A percentile compares a stretch with the other conserved stretches of the same genome.
Evolutionary conservation across 1,140 invertebrate genomes (phyloP).

Genomic region (Matsumurasca onukii): DNA sequence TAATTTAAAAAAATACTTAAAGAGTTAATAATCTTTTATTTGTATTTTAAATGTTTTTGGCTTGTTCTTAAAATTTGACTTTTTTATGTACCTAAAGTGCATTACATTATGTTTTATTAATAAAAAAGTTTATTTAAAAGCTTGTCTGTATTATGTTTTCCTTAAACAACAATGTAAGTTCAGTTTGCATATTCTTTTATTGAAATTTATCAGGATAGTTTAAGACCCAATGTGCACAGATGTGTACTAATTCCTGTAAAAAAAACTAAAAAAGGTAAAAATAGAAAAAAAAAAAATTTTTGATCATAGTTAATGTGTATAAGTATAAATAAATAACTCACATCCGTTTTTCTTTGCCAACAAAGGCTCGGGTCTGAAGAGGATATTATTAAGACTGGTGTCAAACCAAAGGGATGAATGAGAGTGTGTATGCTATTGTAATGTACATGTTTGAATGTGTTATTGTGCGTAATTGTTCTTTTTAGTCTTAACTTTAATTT

Average conservation of each 20-base stretch:
- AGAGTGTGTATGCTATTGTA: too few relatives aligned
- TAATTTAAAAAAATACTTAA: too few relatives aligned
- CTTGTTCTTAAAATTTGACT: too few relatives aligned
- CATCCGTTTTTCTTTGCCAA: background rate
- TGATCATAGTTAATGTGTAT: background rate
- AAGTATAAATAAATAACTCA: background rate
- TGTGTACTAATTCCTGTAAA: background rate
- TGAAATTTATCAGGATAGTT: background rate
- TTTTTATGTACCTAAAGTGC: too few relatives aligned
- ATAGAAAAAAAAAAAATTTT: background rate
- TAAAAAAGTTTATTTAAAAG: background rate
- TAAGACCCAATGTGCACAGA: constrained; percentile 7
- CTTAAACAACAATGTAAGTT: background rate
- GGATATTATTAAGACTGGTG: too few relatives aligned
- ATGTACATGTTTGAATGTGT: too few relatives aligned
- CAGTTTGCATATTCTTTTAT: background rate
- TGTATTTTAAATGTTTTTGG: too few relatives aligned
- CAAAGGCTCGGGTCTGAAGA: background rate
- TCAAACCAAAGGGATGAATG: too few relatives aligned
- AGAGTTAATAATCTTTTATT: too few relatives aligned
- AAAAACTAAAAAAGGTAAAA: background rate
- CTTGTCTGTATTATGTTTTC: constrained; percentile 9
- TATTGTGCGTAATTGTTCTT: too few relatives aligned
- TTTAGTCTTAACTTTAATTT: too few relatives aligned
- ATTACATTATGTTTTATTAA: too few relatives aligned